Base-by-base conservation (phyloP, 2,113 vertebrate species). In the Grallaria varia region DNA sequence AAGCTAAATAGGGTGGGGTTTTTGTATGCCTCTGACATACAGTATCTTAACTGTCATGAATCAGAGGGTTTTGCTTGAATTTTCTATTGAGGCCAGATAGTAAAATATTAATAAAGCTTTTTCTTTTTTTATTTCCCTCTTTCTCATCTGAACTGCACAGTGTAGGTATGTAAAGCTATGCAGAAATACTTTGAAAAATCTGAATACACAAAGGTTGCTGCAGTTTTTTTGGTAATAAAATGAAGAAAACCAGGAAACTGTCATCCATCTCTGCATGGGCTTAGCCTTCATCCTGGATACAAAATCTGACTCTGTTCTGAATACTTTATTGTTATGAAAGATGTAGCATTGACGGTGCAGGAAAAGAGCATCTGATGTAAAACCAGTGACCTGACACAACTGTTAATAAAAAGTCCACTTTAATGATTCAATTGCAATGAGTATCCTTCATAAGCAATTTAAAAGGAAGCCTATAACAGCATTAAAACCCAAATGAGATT, bases 401-500 rank as follows among this genome's bases (percentile, higher is more conserved):
- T 67, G 21, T 71, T 94, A 92, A 93, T 83, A 92, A 80, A 86
- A 93, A 92, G 83, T 88, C 67, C 52, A 55, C 33, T 87, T 78
- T 67, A 92, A 96, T 90, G 91, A 92, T 89, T 93, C 91, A 93
- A 39, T 30, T 78, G 52, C 60, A 93, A 74, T 52, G 40, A 90
- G 23, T 67, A 92, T 60, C 79, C 33, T 92, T 93, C 86, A 86
- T 59, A 84, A 94, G 76, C 50, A 90, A 89, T 93, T 96, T 93
- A 86, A 95, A 77, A 90, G 30, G 50, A 86, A 92, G 50, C 5
- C 30, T 90, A 5, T 62, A 88, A 77, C 30, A 64, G 28, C 5
- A 8, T 78, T 93, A 92, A 96, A 94, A 81, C 3, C 6, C 50
- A 93, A 84, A 95, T 63, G 47, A 80, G 35, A 44, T 72, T 89